Percentiles rank a stretch among this genome's conserved stretches.
Conservation (phyloP, 2,888 invertebrate species). For the Chymomyza procnemis region DNA sequence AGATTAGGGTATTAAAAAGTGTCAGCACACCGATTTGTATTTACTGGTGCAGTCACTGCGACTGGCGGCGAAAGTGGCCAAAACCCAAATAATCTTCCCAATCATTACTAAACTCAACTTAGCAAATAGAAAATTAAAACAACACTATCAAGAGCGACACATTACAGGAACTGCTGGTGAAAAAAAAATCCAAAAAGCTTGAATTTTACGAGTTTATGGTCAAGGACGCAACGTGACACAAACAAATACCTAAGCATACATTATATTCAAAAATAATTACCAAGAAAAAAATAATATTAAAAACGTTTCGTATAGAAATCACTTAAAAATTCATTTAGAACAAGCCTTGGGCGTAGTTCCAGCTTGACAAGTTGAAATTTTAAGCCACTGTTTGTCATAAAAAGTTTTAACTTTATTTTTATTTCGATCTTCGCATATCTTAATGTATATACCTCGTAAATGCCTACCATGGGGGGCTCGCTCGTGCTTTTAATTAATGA, state of each 20-base stretch:
- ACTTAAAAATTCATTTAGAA: neutral
- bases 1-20: neutral
- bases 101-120: neutral
- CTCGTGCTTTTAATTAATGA: constrained; percentile 64
- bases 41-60: neutral
- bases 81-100: constrained; percentile 15
- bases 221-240: constrained; percentile 54
- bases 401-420: neutral
- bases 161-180: neutral
- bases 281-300: constrained; percentile 7
- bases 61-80: constrained; percentile 5
- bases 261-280: constrained; percentile 3
- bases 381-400: neutral
- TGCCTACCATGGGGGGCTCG: constrained; percentile 56
- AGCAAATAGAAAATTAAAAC: neutral
- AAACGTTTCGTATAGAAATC: neutral
- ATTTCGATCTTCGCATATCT: neutral
- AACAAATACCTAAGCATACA: neutral
- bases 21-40: neutral
- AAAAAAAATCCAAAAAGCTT: neutral
- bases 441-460: neutral
- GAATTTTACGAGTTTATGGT: constrained; percentile 51
- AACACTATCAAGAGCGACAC: neutral
- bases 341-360: neutral
- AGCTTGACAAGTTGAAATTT: neutral